Conservation (phyloP, 2,888 invertebrate genomes). For the Melanostoma scalare region DNA sequence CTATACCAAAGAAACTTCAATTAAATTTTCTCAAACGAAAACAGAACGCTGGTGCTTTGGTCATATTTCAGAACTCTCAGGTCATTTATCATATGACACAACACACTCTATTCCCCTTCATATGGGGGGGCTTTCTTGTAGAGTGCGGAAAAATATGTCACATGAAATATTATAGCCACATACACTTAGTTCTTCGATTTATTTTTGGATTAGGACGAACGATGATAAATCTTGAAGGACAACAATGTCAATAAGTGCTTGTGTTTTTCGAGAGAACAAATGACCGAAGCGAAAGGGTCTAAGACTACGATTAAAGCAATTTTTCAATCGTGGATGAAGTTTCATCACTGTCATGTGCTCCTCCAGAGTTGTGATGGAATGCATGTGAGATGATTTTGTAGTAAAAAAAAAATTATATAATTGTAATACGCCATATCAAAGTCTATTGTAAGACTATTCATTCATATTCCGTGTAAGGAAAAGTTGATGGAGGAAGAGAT, state of each 20-base stretch:
- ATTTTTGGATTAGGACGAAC: conserved; percentile 67
- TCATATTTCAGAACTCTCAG: conserved; percentile 65
- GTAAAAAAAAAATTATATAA: conserved; percentile 18
- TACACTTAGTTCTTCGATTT: conserved; percentile 71
- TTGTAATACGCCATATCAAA: conserved; percentile 19
- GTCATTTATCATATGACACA: conserved; percentile 72
- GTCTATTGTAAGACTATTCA: conserved; percentile 52
- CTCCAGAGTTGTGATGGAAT: conserved; percentile 63
- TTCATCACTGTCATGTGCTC: conserved; percentile 65
- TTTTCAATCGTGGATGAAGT: conserved; percentile 65
- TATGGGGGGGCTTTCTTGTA: conserved; percentile 45
- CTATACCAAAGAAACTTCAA: conserved; percentile 51
- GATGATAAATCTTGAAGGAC: conserved; percentile 70
- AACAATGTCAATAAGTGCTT: conserved; percentile 70
- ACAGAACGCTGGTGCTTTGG: conserved; percentile 48
- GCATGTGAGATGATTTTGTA: conserved; percentile 33
- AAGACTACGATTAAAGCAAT: conserved; percentile 50
- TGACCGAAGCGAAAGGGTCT: conserved; percentile 69
- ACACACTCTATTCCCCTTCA: conserved; percentile 18
- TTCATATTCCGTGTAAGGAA: conserved; percentile 37
- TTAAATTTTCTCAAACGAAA: conserved; percentile 65
- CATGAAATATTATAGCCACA: conserved; percentile 72
- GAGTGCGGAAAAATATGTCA: conserved; percentile 68
- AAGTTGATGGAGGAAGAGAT: conserved; percentile 45
- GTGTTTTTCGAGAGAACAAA: conserved; percentile 52